These are phyloP conservation scores for Heterodera carotae DNA, from an alignment of 1,140 invertebrate species.

Conservation along the genomic window DNA sequence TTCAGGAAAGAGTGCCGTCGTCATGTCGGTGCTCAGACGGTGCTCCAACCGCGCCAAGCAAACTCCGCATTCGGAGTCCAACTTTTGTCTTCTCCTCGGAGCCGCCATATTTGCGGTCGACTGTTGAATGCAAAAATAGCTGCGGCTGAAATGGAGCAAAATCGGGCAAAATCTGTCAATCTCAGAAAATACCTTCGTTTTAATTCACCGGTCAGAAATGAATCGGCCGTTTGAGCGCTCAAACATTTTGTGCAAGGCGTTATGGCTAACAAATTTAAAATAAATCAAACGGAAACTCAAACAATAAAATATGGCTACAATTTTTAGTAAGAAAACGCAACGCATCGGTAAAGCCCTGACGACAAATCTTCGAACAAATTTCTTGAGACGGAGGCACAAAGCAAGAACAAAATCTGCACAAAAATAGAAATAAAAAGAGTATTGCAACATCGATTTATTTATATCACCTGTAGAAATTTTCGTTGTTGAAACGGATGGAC, in stretches of 20 bases:
- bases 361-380: conserved; percentile 86
- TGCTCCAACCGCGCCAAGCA: conserved; percentile 50
- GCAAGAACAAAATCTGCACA: conserved; percentile 70
- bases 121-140: conserved; percentile 14
- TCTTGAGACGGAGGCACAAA: conserved; percentile 92
- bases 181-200: conserved; percentile 16
- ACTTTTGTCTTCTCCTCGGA: conserved; percentile 14
- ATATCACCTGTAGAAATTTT: conserved; percentile 84
- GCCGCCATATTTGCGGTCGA: conserved; percentile 7
- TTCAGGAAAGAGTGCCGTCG: conserved; percentile 47
- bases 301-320: conserved; percentile 67
- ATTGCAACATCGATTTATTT: not conserved
- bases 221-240: conserved; percentile 47
- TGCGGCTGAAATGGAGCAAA: not conserved
- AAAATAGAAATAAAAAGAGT: not conserved
- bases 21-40: conserved; percentile 28
- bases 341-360: conserved; percentile 95
- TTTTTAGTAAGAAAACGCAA: conserved; percentile 86
- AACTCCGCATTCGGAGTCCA: conserved; percentile 60
- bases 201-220: not conserved
- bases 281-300: not conserved
- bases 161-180: not conserved
- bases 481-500: conserved; percentile 80
- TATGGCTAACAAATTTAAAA: conserved; percentile 46
- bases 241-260: conserved; percentile 60